Base-by-base conservation (phyloP, 2,888 invertebrate species). In the Poecilus cupreus region DNA sequence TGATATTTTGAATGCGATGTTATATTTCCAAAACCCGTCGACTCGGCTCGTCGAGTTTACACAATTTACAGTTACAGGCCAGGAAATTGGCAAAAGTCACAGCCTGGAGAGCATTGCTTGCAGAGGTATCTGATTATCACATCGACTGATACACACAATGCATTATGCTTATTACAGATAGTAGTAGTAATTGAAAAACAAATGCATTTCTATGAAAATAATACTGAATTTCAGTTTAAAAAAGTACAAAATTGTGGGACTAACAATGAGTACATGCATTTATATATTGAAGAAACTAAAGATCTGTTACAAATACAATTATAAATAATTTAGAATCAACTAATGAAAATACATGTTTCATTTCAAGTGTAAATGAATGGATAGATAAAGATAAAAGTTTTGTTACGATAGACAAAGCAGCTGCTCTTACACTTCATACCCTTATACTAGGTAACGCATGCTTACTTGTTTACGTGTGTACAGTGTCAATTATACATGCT, bases 61-160 rank as follows among this genome's bases (percentile, higher is more conserved):
- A 64, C 24, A 60, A 20, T 64, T 64, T 64, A 64, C 37, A 32
- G 26, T 39, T 24, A 68, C 68, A 79, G 68, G 72, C 80, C 37
- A 60, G 74, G 85, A 85, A 85, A 86, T 86, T 86, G 86, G 86
- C 85, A 86, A 86, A 83, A 86, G 85, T 86, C 86, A 86, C 86
- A 86, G 86, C 86, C 86, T 85, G 85, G 82, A 85, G 84, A 86
- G 84, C 85, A 86, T 86, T 86, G 85, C 84, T 64, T 85, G 83
- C 70, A 72, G 54, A 80, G 70, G 68, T 79, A 79, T 80, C 54
- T 72, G 54, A 72, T 39, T 80, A 70, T 80, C 70, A 80, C 80
- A 80, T 57, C 57, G 39, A 72, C 64, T 64, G 64, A 72, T 49
- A 51, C 49, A 46, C 57, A 81, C 43, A 72, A 81, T 75, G 46